Evolutionary conservation across 2,113 vertebrate genomes (phyloP).

Genomic region (Macroglossus sobrinus): DNA sequence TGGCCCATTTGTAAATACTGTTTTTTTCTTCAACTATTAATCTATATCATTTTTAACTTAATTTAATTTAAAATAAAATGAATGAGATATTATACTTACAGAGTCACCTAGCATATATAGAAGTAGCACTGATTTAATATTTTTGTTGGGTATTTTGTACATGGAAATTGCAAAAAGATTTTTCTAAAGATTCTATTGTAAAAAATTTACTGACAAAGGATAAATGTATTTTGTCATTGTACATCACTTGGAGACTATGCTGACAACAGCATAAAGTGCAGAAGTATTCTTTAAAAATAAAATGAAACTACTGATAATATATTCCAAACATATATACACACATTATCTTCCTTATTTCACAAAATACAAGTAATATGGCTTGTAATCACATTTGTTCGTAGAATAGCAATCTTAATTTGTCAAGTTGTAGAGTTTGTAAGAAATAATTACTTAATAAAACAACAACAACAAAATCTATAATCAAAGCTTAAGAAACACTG

Average conservation of each 20-base stretch:
- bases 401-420: not conserved
- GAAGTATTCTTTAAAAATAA: not conserved
- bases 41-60: not conserved
- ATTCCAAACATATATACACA: not conserved
- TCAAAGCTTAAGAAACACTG: not conserved
- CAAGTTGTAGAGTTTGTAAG: not conserved
- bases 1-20: not conserved
- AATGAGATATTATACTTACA: not conserved
- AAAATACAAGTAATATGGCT: not conserved
- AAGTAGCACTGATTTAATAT: not conserved
- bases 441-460: not conserved
- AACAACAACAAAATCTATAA: not conserved
- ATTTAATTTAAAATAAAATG: not conserved
- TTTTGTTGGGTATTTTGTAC: not conserved
- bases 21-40: not conserved
- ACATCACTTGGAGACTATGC: not conserved
- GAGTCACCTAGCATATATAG: not conserved
- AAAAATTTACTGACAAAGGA: not conserved
- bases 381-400: not conserved
- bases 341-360: not conserved
- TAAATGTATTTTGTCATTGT: not conserved
- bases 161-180: not conserved
- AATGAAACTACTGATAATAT: not conserved
- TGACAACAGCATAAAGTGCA: not conserved
- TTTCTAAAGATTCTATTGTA: not conserved